A percentile compares a stretch with the other conserved stretches of the same genome.
phyloP scores from a whole-genome alignment of 2,113 vertebrate species.

The Variabilichromis moorii region DNA sequence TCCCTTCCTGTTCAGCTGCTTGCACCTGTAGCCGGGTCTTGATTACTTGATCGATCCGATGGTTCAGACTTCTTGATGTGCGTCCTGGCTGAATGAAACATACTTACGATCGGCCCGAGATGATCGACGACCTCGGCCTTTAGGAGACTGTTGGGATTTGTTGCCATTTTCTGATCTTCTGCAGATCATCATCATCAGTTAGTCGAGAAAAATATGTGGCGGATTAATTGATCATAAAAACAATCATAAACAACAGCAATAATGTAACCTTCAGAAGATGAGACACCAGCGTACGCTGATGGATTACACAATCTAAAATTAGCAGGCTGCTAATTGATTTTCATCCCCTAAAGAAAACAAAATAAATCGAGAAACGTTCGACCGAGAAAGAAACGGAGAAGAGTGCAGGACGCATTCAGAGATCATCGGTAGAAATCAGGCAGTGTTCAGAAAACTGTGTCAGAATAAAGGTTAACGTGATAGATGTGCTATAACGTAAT shows the following conservation, averaged over 20 bases:
- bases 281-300: not conserved
- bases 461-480: not conserved
- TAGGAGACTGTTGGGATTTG: not conserved
- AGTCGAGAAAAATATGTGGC: not conserved
- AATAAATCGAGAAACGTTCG: fast-evolving
- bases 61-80: not conserved
- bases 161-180: not conserved
- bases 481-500: not conserved
- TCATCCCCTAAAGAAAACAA: not conserved
- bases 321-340: not conserved
- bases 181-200: not conserved
- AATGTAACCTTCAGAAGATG: not conserved
- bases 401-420: not conserved
- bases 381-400: fast-evolving
- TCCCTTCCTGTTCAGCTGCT: not conserved
- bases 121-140: not conserved
- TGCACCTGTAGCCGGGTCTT: fast-evolving
- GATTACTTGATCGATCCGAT: not conserved
- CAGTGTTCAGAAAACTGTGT: not conserved
- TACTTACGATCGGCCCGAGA: fast-evolving
- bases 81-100: not conserved
- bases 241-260: fast-evolving
- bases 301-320: not conserved
- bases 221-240: not conserved
- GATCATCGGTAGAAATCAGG: not conserved